Evolutionary conservation across 2,113 vertebrate genomes (phyloP).

Genomic region (Sceloporus undulatus): DNA sequence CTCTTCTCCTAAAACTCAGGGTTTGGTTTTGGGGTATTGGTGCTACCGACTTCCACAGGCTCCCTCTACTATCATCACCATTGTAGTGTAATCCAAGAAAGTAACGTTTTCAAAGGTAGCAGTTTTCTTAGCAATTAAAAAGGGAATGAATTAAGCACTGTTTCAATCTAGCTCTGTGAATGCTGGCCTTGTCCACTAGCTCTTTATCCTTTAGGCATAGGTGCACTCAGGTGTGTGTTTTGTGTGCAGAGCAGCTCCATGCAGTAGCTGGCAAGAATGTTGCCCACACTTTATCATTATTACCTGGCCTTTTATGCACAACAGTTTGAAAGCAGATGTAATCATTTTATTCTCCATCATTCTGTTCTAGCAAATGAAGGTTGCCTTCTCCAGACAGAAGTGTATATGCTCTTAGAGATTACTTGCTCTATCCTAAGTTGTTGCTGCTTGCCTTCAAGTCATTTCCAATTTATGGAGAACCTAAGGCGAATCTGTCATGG

Average conservation of each 20-base stretch:
- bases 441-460: no score
- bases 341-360: background rate
- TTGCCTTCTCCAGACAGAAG: background rate
- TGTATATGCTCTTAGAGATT: no score
- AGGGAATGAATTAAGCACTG: background rate
- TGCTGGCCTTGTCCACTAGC: no score
- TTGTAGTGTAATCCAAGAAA: no score
- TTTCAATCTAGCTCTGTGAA: background rate
- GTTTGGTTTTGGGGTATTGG: no score
- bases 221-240: background rate
- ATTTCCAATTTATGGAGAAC: no score
- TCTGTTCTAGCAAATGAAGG: background rate
- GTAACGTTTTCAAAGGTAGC: no score
- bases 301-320: background rate
- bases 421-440: background rate
- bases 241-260: background rate
- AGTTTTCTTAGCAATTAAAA: background rate
- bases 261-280: background rate
- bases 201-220: background rate
- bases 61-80: no score
- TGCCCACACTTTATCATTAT: background rate
- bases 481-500: no score
- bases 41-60: no score
- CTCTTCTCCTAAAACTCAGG: no score
- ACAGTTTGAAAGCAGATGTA: background rate